Base-by-base conservation (phyloP, 2,113 vertebrate species). In the Austrofundulus limnaeus region DNA sequence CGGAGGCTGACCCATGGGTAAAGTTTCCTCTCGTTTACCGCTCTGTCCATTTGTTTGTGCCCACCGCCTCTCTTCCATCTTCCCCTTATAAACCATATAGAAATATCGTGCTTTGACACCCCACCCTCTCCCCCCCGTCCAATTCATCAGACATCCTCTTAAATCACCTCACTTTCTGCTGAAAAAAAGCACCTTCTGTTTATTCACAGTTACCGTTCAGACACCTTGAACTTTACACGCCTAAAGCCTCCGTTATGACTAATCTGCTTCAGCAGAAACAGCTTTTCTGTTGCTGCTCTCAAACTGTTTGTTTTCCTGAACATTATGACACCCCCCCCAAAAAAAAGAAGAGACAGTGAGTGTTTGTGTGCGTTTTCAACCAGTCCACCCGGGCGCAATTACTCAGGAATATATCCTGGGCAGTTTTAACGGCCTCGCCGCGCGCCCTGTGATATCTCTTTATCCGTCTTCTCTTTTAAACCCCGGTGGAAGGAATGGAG, bases 31-130 rank as follows among this genome's bases (percentile, higher is more conserved):
- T 84, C 79, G 85, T 86, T 92, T 91, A 91, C 87, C 86, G 80
- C 88, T 91, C 83, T 83, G 82, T 91, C 88, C 88, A 91, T 93
- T 92, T 92, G 86, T 66, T 90, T 72, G 87, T 87, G 83, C 87
- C 87, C 85, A 78, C 83, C 61, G 42, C 68, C 75, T 82, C 82
- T 69, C 61, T 56, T 82, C 79, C 73, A 57, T 77, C 68, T 74
- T 69, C 73, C 69, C 80, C 77, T 71, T 75, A 59, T 21, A 45
- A 83, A 85, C 69, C 70, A 71, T 86, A 82, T 77, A 87, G 85
- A 83, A 82, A 80, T 72, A 66, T 80, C 64, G 52, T 21, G 23
- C 68, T 62, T 46, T 19, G 56, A 54, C 23, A 5, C 55, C 54
- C 54, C 72, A n/a, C n/a, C n/a, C n/a, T n/a, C n/a, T n/a, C 13